Base-by-base conservation (phyloP, 2,113 vertebrate species). In the Dicaeum eximium region DNA sequence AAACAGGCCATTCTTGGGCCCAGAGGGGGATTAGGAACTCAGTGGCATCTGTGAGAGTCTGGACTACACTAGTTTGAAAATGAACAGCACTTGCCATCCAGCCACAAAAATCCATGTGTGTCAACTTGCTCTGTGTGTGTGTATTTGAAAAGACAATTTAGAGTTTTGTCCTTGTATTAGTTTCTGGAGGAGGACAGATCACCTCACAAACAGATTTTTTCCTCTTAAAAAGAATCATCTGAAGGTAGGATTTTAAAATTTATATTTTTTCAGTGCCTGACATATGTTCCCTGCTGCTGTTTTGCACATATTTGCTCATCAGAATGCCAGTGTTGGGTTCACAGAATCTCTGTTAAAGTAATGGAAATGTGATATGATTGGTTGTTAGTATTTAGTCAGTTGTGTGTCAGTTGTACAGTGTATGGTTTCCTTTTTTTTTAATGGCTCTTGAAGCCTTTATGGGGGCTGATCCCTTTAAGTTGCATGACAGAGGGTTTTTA, bases 251-350 rank as follows among this genome's bases (percentile, higher is more conserved):
- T 61, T 78, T 50, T 15, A 54, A 35, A 47, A 35, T 35, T 40
- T 18, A 3, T 53, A 12, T 40, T 42, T 62, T 35, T 50, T 50
- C 9, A 38, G 11, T 71, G 37, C 21, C 65, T 90, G 33, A 11
- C 10, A 23, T 69, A 22, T 65, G 45, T 20, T 86, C 20, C 20
- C 13, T 84, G 42, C 31, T 64, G 65, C 28, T 64, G 7, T 51
- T 80, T 27, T 61, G 62, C 45, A 38, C 8, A 6, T 51, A 42
- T 77, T 86, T 77, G 45, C 35, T 88, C 9, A 33, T 66, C 4
- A 6, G 33, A 48, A 38, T 71, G 47, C 58, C 44, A 54, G 3
- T 0, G 0, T 0, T 77, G 33, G 15, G 9, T 74, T 92, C 47
- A 56, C n/a, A 75, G 23, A 58, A 50, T 81, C 42, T 86, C 47